Evolutionary conservation across 2,113 vertebrate species (phyloP), one percentile per base, ranked within the genome.

Genomic region (Origma solitaria): DNA sequence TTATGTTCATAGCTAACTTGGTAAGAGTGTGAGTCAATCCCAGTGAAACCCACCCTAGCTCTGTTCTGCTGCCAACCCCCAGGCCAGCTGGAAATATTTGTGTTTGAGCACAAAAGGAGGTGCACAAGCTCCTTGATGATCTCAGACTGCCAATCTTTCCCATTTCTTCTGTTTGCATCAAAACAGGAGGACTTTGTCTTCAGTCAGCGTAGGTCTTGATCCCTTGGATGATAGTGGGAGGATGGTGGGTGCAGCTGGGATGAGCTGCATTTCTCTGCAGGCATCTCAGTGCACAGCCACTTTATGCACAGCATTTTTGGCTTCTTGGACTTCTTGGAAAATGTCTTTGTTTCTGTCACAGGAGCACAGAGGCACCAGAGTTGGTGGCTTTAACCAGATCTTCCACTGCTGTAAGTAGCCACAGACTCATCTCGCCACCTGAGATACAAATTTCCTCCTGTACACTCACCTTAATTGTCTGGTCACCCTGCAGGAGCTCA

Each of bases 321-420:
- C 11, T 0, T 28, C n/a, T n/a, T 50, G 80, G 24, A 68, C 25
- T 56, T 83, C 64, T 54, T 45, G n/a, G 31, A 15, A 90, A 60
- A 33, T 78, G 13, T 30, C 54, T 90, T 82, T 77, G 1, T 28
- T 90, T 73, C 58, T 88, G 30, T 80, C 50, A 72, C 27, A 73
- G 60, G 14, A 91, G 7, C n/a, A 25, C 8, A 5, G 68, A 81
- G 42, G 38, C 27, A 58, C 14, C 4, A 10, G 21, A 60, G 33
- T 30, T 1, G 0, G 14, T 62, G 54, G 13, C 49, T 86, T 82
- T 4, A 0, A 8, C 22, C 44, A 37, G 15, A 60, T 54, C 30
- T 86, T 69, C 50, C 35, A 25, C 44, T 66, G 50, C 23, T 90
- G 15, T 92, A 83, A 81, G 57, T 38, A 83, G 40, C 61, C 51